Conservation (phyloP, 2,113 vertebrate genomes). For the Vicugna pacos region DNA sequence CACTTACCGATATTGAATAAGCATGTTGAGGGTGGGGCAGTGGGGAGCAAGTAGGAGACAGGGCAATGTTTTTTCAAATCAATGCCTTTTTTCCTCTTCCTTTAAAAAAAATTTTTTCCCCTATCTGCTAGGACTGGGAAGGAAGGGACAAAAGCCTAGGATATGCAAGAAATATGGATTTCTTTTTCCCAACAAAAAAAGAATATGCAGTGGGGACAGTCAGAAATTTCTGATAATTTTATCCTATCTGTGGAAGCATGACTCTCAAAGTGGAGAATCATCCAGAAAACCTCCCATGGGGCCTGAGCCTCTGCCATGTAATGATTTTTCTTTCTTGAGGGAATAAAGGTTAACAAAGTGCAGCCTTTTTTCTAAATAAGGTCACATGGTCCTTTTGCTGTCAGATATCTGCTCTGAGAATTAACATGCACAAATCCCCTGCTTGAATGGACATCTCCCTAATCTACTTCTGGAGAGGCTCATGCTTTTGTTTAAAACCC, state of each 20-base stretch:
- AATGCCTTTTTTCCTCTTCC: background rate
- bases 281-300: conserved; percentile 44
- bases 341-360: conserved; percentile 69
- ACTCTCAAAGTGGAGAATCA: conserved; percentile 41
- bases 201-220: background rate
- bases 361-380: conserved; percentile 72
- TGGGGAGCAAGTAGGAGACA: background rate
- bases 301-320: conserved; percentile 62
- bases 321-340: conserved; percentile 69
- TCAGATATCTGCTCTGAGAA: conserved; percentile 29
- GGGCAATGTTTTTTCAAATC: background rate
- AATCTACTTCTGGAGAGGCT: conserved; percentile 53
- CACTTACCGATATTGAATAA: background rate
- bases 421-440: conserved; percentile 48
- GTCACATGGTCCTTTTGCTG: conserved; percentile 36
- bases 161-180: background rate
- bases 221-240: conserved; percentile 53
- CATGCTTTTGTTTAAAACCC: conserved; percentile 28
- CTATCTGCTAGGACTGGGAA: background rate
- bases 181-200: background rate
- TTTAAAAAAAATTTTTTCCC: background rate
- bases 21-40: background rate
- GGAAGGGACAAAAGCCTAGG: background rate
- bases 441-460: conserved; percentile 34
- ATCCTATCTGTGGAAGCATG: conserved; percentile 60